Base-by-base conservation (phyloP, 2,888 invertebrate species). In the Aspidiotus destructor region DNA sequence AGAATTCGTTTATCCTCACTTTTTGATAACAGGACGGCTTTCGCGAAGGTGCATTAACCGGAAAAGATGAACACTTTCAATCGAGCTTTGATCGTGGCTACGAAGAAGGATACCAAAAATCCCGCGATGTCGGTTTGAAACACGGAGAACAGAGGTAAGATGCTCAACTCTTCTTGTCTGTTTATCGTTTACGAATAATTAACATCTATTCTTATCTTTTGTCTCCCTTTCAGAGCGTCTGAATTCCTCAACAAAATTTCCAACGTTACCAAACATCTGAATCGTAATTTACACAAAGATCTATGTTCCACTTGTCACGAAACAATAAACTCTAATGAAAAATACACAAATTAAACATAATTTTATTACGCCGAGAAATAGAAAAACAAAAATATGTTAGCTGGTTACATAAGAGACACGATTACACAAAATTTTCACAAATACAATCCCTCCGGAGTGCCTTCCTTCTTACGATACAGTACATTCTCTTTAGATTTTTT, bases 401-500 rank as follows among this genome's bases (percentile, higher is more conserved):
- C 55, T 55, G 55, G 16, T 58, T 58, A 17, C 13, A 16, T 17
- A 9, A 28, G 10, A 28, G 9, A 28, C 28, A 58, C 40, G 40
- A 58, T 8, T 48, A 28, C 58, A 28, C 40, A 8, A 17, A 28
- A 58, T 2, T 73, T 73, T 85, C 91, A 99, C 76, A 99, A 85
- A 81, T 99, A 99, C 69, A 99, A 85, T 73, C 98, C 98, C 81
- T 99, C 99, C 1, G 99, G 99, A 60, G 97, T 97, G 72, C 98
- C 98, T 81, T 99, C 99, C 77, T 99, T 98, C 83, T 99, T 99
- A 71, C 98, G 86, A 77, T 99, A 99, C 62, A 99, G 82, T 41
- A 99, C 98, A 80, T 95, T 99, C 78, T 99, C 99, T 79, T 99
- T 99, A 0, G 98, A 96, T 78, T 99, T 99, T 78, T 93, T 92